These are phyloP conservation scores for Oscheius sp. DNA, from an alignment of 2,888 invertebrate species.

Conservation along the genomic window DNA sequence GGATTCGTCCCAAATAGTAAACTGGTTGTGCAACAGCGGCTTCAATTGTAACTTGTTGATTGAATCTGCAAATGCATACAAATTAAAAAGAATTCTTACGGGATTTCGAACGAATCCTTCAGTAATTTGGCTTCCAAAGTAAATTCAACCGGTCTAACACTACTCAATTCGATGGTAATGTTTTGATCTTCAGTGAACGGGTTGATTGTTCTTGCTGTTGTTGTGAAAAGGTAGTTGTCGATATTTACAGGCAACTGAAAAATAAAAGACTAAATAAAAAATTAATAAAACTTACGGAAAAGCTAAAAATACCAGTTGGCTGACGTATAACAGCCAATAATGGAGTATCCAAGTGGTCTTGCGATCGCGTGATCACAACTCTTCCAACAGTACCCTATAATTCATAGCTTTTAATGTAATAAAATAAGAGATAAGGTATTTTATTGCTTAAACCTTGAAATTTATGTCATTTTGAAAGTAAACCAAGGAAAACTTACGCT, in stretches of 20 bases:
- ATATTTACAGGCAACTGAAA: constrained; percentile 48
- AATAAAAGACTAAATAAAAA: background rate
- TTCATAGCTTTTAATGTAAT: background rate
- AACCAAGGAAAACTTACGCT: too few species aligned
- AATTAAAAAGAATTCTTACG: constrained; percentile 34
- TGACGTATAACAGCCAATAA: constrained; percentile 5
- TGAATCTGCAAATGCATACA: constrained; percentile 33
- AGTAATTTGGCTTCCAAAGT: constrained; percentile 37
- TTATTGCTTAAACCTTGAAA: too few species aligned
- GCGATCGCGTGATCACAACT: constrained; percentile 20
- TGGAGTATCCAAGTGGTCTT: background rate
- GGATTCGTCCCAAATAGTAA: constrained; percentile 77
- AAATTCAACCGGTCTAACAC: constrained; percentile 39
- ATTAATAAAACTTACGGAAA: background rate
- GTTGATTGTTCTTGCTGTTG: constrained; percentile 47
- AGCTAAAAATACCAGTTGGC: background rate
- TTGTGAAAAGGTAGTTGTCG: constrained; percentile 42
- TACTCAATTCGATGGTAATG: constrained; percentile 47
- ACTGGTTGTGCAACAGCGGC: constrained; percentile 75
- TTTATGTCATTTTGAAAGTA: background rate
- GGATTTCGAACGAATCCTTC: constrained; percentile 38
- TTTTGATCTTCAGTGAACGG: constrained; percentile 34
- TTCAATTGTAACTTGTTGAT: constrained; percentile 19
- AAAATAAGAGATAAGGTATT: too few species aligned
- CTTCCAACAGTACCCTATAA: constrained; percentile 17